Evolutionary conservation across 2,113 vertebrate genomes (phyloP).

Genomic region (Malaclemys terrapin): DNA sequence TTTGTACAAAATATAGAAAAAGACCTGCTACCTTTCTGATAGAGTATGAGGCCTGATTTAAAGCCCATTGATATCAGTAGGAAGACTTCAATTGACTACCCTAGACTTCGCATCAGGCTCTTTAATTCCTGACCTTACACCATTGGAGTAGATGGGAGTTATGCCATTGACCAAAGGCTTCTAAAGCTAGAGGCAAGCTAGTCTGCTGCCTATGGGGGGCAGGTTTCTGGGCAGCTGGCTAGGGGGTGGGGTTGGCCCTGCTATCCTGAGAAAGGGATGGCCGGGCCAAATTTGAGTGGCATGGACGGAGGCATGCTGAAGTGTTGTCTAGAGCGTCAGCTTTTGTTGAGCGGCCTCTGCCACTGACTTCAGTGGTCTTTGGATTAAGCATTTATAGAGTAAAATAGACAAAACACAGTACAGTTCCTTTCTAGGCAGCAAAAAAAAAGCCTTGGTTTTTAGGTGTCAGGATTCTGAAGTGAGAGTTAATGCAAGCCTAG

Average conservation of each 20-base stretch:
- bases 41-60: accelerated
- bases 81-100: neutral
- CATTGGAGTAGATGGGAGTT: neutral
- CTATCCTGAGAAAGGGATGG: neutral
- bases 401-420: neutral
- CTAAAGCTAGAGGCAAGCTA: neutral
- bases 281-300: neutral
- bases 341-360: neutral
- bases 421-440: neutral
- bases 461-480: accelerated
- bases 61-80: neutral
- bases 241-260: neutral
- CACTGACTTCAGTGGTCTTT: neutral
- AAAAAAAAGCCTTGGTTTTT: neutral
- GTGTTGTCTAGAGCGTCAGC: neutral
- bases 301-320: neutral
- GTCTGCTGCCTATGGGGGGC: neutral
- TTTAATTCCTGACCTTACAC: too few species aligned
- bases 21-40: neutral
- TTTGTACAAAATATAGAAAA: neutral
- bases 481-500: neutral
- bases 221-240: neutral
- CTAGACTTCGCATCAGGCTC: neutral
- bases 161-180: neutral
- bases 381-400: neutral